Conservation (phyloP, 2,113 vertebrate species). For the Leptodactylus fuscus region DNA sequence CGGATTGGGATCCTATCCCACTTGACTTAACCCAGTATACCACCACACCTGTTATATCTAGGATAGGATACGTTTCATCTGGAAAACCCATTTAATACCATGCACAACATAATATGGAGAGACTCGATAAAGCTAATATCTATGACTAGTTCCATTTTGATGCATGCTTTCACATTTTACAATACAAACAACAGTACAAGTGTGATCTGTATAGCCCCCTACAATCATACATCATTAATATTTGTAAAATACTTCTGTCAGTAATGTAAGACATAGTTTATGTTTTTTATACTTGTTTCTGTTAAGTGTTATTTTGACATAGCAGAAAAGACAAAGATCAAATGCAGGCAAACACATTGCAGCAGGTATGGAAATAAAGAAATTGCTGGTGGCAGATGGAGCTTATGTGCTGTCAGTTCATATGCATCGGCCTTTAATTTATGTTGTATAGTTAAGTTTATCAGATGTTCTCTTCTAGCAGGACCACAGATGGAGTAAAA, state of each 20-base stretch:
- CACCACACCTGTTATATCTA: too few species aligned
- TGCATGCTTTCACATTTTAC: neutral
- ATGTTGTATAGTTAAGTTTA: constrained; percentile 30
- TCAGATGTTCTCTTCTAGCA: constrained; percentile 32
- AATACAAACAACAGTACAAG: neutral
- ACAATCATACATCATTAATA: neutral
- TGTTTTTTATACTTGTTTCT: neutral
- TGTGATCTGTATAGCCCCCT: neutral
- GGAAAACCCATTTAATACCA: too few species aligned
- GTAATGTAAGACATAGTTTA: neutral
- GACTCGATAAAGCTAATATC: too few species aligned
- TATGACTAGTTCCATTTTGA: too few species aligned
- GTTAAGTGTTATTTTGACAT: neutral
- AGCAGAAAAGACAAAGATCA: neutral
- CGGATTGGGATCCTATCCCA: too few species aligned
- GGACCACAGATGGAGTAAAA: constrained; percentile 40
- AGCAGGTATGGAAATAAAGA: constrained; percentile 37
- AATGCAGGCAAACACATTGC: neutral
- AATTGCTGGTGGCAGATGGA: constrained; percentile 37
- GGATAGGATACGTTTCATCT: too few species aligned
- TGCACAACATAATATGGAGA: too few species aligned
- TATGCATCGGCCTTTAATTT: constrained; percentile 43
- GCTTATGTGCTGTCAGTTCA: constrained; percentile 35
- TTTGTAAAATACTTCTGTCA: neutral
- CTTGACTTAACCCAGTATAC: too few species aligned